A percentile compares a stretch with the other conserved stretches of the same genome.
These are phyloP conservation scores for Leptodirus hochenwartii DNA, from an alignment of 2,888 invertebrate genomes.

Conservation along the genomic window DNA sequence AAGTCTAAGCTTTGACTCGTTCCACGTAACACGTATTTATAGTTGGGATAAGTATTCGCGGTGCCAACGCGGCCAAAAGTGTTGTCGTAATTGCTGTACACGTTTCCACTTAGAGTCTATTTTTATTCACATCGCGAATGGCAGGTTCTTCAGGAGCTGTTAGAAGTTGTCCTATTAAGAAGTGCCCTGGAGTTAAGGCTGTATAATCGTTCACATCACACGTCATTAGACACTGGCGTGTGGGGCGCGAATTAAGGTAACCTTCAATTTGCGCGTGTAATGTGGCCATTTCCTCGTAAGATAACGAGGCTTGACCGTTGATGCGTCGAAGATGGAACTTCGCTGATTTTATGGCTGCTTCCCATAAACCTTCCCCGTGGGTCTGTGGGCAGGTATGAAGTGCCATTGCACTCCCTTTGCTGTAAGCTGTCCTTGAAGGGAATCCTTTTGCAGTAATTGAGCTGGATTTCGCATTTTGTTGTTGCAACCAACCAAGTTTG, in stretches of 20 bases:
- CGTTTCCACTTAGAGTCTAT: constrained; percentile 14
- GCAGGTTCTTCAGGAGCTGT: constrained; percentile 14
- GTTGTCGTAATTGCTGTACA: constrained; percentile 11
- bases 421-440: not conserved
- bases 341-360: constrained; percentile 6
- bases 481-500: constrained; percentile 5
- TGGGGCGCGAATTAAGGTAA: constrained; percentile 6
- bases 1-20: too few relatives aligned
- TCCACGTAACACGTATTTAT: constrained; percentile 13
- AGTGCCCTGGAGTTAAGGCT: constrained; percentile 18
- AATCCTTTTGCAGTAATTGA: too few relatives aligned
- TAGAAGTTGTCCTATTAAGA: constrained; percentile 17
- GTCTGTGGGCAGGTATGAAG: constrained; percentile 6
- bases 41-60: constrained; percentile 15
- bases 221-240: not conserved
- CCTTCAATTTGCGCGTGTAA: constrained; percentile 7
- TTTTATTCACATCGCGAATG: constrained; percentile 10
- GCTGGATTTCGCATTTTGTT: constrained; percentile 2
- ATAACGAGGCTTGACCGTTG: not conserved
- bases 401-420: constrained; percentile 1
- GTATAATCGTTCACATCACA: constrained; percentile 13
- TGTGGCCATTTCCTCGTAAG: constrained; percentile 6
- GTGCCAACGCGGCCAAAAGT: constrained; percentile 14
- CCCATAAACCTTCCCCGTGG: constrained; percentile 8
- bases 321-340: constrained; percentile 4